phyloP scores from a whole-genome alignment of 1,140 invertebrate species.

The Paraescarpia echinospica region DNA sequence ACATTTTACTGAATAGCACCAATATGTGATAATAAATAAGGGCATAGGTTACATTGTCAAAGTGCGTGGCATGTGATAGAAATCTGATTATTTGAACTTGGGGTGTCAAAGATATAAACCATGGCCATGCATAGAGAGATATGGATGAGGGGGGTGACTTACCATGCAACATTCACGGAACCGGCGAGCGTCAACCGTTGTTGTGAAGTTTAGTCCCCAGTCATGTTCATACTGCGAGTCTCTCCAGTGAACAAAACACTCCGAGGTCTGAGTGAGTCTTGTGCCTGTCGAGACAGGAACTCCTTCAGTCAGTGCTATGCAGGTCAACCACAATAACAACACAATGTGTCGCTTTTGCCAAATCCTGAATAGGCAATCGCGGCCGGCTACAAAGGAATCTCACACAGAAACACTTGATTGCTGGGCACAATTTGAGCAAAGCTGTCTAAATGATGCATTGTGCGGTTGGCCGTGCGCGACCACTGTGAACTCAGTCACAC shows the following conservation, averaged over 20 bases:
- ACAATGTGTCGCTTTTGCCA: background rate
- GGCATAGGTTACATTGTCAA: background rate
- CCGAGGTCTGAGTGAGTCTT: conserved; percentile 92
- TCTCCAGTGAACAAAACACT: conserved; percentile 98
- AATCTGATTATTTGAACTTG: background rate
- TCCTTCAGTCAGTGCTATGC: background rate
- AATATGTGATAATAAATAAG: background rate
- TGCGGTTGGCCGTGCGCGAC: background rate
- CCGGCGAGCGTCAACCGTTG: conserved; percentile 93
- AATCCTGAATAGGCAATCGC: background rate
- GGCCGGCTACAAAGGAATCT: background rate
- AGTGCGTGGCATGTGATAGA: too few relatives aligned
- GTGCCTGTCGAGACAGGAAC: conserved; percentile 70
- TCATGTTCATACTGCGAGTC: conserved; percentile 94
- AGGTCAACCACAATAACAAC: background rate
- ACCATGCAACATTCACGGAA: conserved; percentile 92
- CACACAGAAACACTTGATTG: background rate
- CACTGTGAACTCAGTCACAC: background rate
- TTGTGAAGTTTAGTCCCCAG: conserved; percentile 98
- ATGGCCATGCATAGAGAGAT: background rate
- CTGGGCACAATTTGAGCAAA: background rate
- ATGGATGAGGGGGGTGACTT: conserved; percentile 64
- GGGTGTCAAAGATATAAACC: background rate
- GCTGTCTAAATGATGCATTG: background rate
- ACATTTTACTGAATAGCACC: background rate